Evolutionary conservation across 2,113 vertebrate species (phyloP), one percentile per base, ranked within the genome.

Genomic region (Accipiter cooperii): DNA sequence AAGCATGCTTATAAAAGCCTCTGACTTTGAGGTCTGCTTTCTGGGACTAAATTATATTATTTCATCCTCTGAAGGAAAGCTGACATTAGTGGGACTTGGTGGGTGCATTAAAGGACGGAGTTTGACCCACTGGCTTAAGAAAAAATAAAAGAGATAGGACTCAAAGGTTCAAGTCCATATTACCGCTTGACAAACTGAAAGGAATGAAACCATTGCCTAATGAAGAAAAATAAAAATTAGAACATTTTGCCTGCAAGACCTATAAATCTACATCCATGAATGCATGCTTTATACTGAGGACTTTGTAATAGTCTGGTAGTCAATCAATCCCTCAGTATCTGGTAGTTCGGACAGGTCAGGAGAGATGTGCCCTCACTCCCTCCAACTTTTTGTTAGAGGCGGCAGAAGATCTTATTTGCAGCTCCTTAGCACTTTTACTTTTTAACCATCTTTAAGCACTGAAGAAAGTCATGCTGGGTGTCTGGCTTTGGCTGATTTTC

Each of bases 11-110:
- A 95, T 94, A 92, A 90, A 93, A 90, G 24, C 44, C 69, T 92
- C 70, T 96, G 90, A 84, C 93, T 96, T 95, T 96, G 84, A 96
- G 95, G 86, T 95, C 76, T 92, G 65, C 80, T 96, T 96, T 95
- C 80, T 78, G 28, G 69, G 40, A 76, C 80, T 96, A 95, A 95
- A 96, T 95, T 60, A 93, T 90, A 91, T 82, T 97, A 93, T 95
- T 96, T 90, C 69, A 92, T 84, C 92, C 77, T 95, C 90, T 91
- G 69, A 95, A 87, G 94, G 80, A 95, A 96, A 96, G 86, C 83
- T 91, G 90, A 92, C 73, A 87, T 95, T 89, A 94, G 92, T 68
- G 90, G 31, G 66, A 60, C 90, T 95, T 61, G 65, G 69, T 93
- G 79, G 61, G 44, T 79, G 61, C 66, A 89, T 95, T 94, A 95